Conservation (phyloP, 2,888 invertebrate genomes). For the Synergus itoensis region DNA sequence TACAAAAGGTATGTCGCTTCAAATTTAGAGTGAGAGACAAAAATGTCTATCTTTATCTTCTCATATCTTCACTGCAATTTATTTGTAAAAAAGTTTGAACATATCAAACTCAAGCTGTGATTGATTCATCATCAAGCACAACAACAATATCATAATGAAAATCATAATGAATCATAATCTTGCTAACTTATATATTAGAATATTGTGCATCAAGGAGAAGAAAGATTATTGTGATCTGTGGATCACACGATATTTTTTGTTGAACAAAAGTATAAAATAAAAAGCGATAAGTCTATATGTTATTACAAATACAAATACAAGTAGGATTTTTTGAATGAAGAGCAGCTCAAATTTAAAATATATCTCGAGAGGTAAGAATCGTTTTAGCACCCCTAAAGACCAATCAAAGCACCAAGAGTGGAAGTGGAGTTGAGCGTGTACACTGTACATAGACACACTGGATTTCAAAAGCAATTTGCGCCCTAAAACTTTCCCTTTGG, state of each 20-base stretch:
- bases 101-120: no score
- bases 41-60: no score
- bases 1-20: background rate
- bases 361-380: background rate
- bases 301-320: background rate
- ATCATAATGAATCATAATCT: no score
- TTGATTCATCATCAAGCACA: no score
- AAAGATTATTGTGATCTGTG: no score
- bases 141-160: no score
- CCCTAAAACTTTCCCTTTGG: slow-evolving; percentile 55
- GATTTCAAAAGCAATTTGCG: slow-evolving; percentile 59
- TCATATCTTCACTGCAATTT: no score
- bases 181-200: no score
- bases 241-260: no score
- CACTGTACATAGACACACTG: slow-evolving; percentile 19
- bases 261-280: no score
- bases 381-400: slow-evolving; percentile 10
- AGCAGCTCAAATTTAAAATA: background rate
- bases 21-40: background rate
- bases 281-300: background rate
- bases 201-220: no score
- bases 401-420: slow-evolving; percentile 31
- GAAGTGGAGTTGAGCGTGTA: slow-evolving; percentile 26
- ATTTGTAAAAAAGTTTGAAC: no score
- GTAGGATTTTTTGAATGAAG: background rate